A percentile compares a stretch with the other conserved stretches of the same genome.
These are phyloP conservation scores for Trachelus stipa DNA, from an alignment of 2,888 invertebrate genomes.

Conservation along the genomic window DNA sequence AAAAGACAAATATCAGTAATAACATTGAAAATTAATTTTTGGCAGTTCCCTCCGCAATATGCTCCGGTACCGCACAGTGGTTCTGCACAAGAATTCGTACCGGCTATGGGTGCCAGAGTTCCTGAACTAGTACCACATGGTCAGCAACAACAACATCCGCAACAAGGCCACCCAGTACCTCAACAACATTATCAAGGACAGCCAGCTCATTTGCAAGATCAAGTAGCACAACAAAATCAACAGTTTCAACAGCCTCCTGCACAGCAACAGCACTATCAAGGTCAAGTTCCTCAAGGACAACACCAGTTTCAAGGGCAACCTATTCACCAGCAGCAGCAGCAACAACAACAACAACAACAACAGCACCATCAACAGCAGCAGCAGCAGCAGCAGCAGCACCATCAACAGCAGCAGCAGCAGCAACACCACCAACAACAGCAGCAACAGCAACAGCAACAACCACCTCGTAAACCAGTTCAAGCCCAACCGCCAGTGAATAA, in stretches of 20 bases:
- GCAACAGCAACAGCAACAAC: constrained; percentile 10
- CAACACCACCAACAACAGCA: constrained; percentile 38
- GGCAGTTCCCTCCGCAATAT: constrained; percentile 18
- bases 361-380: constrained; percentile 45
- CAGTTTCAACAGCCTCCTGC: constrained; percentile 39
- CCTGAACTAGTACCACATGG: constrained; percentile 21
- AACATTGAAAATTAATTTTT: not conserved
- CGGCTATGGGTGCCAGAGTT: constrained; percentile 12
- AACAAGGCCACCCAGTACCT: constrained; percentile 32
- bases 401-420: constrained; percentile 28
- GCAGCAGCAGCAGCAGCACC: constrained; percentile 32
- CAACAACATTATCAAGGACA: constrained; percentile 39
- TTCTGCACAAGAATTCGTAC: constrained; percentile 7
- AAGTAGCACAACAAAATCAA: constrained; percentile 38
- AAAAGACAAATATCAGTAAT: not conserved
- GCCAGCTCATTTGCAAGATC: constrained; percentile 38
- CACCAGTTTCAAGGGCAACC: constrained; percentile 25
- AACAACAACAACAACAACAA: constrained; percentile 40
- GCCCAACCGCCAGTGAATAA: constrained; percentile 6
- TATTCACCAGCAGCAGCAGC: constrained; percentile 45
- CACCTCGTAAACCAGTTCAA: constrained; percentile 17
- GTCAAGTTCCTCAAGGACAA: constrained; percentile 28
- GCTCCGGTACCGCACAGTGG: constrained; percentile 2
- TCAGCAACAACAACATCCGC: constrained; percentile 37
- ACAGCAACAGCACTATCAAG: constrained; percentile 29